Percentiles rank a stretch among this genome's conserved stretches.
Conservation (phyloP, 2,113 vertebrate genomes). For the Petrocephalus zakoni region DNA sequence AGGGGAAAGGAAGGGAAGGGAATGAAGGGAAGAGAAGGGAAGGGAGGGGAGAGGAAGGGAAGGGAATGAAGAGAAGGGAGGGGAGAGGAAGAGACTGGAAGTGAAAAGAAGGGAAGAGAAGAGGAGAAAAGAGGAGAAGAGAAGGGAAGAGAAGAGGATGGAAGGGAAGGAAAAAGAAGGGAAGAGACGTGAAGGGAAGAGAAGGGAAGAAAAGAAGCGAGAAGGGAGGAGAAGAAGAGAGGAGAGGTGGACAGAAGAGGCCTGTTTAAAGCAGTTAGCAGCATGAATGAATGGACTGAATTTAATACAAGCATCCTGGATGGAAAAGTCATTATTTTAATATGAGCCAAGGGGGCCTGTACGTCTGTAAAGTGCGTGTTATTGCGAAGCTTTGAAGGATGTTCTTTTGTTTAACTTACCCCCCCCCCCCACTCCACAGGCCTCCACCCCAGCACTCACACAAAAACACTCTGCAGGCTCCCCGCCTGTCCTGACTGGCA, state of each 20-base stretch:
- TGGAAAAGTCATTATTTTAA: background rate
- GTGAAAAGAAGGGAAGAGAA: too few relatives aligned
- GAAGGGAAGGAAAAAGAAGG: too few relatives aligned
- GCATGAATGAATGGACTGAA: background rate
- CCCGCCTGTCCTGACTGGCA: background rate
- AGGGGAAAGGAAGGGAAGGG: too few relatives aligned
- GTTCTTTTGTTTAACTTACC: background rate
- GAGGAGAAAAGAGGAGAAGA: background rate
- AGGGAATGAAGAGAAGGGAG: background rate
- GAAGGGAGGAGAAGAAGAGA: too few relatives aligned
- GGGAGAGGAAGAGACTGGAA: too few relatives aligned
- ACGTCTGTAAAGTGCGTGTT: background rate
- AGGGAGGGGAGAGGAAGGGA: too few relatives aligned
- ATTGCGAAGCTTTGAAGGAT: background rate
- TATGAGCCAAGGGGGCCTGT: background rate
- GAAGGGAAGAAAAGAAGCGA: background rate
- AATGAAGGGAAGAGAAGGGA: background rate
- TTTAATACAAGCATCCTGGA: background rate
- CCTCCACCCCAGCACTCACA: background rate
- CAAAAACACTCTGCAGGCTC: background rate
- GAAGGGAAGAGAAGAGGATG: slow-evolving; percentile 10
- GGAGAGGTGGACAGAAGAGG: background rate
- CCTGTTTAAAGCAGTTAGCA: background rate
- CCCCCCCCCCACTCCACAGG: background rate
- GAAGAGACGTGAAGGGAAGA: background rate